Base-by-base conservation (phyloP, 1,140 invertebrate genomes). In the Bombus consobrinus region DNA sequence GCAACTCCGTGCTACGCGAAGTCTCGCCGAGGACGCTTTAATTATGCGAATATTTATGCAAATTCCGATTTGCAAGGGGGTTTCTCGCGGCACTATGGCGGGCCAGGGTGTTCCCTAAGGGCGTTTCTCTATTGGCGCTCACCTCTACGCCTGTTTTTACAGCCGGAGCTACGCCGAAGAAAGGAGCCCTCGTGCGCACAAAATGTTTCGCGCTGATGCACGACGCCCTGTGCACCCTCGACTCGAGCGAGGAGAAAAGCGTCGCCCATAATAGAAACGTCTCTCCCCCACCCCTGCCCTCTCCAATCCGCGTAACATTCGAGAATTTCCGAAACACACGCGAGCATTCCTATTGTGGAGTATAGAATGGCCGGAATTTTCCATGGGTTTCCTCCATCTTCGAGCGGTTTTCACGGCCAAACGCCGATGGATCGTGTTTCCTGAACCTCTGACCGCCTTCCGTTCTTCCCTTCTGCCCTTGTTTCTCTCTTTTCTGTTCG, bases 221-320 rank as follows among this genome's bases (percentile, higher is more conserved):
- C 90, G 91, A 81, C 71, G 41, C 69, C 12, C 25, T 12, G 88
- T 83, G 88, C 86, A 93, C 93, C 93, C 94, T 92, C 90, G 78
- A 68, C 82, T 74, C 69, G 4, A 34, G 25, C 0, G 8, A n/a
- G 3, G 25, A 90, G 89, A 88, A 90, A 91, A 93, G 81, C 91
- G 92, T 92, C 87, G 92, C 82, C 88, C 92, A 94, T 94, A 94
- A 94, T 94, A 91, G 93, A 92, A 94, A 92, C 89, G 89, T 86
- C 83, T 83, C 78, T 86, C 81, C 86, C 87, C 88, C 76, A 12
- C 34, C n/a, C 41, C 34, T 28, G 34, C 68, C 22, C 47, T 22
- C 18, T 22, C 88, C 76, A 15, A 13, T 32, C 37, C n/a, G 8
- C 72, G 76, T 59, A 68, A 91, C 93, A 92, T 93, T 62, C 91